Base-by-base conservation (phyloP, 2,797 vertebrate genomes). In the Epinephelus coioides region DNA sequence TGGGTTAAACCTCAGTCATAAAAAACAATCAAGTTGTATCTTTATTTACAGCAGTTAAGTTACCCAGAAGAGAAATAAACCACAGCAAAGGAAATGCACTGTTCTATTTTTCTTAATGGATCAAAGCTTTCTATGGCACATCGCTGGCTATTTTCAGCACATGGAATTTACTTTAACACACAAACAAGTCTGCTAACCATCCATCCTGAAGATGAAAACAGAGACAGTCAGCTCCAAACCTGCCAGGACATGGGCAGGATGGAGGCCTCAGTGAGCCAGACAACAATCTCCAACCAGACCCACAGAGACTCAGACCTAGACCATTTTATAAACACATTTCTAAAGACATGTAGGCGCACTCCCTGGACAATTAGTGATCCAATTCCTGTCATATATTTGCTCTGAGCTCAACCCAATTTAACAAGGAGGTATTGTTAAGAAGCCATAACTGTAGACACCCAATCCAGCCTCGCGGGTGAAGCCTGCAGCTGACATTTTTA, bases 371-470 rank as follows among this genome's bases (percentile, higher is more conserved):
- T 81, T 73, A 89, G 84, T 56, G 83, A 86, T 90, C 76, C 85
- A 88, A 75, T 91, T 90, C 88, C 80, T 92, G 88, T 89, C 86
- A 87, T 83, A 76, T 86, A 87, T 93, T 90, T 91, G 87, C 79
- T 90, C 71, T 92, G 86, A 93, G 82, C 83, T 88, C 74, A 89
- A 84, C 66, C 79, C 75, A 71, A 82, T 53, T 71, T 60, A 92
- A 94, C 89, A 94, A 93, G 82, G 88, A 88, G 67, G 84, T 84
- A 92, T 86, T 94, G 91, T 94, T 90, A 80, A 74, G 60, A 91
- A 87, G 73, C 83, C 88, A 83, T 84, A 88, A 87, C 82, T 86
- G 71, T 66, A 87, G 83, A 92, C 89, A 91, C 72, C 71, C 59
- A 89, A 88, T 90, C 70, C 88, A 81, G 79, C 71, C 77, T 85